Evolutionary conservation across 2,888 invertebrate species (phyloP), one percentile per base, ranked within the genome.

Genomic region (Eustalomyia histrio): DNA sequence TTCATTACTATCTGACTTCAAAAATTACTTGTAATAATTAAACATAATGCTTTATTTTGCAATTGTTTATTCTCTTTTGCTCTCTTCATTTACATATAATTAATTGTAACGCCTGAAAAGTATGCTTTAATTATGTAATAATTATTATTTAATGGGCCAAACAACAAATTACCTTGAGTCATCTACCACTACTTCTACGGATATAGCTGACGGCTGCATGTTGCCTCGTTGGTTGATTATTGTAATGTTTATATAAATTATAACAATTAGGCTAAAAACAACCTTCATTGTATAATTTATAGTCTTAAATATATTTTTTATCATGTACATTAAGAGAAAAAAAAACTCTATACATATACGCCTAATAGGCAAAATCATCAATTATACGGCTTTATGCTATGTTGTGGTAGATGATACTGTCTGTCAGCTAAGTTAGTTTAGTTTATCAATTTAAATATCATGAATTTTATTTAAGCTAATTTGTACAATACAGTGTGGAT

Each of bases 101-200:
- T 61, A 18, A 21, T 21, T 61, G 18, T 47, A 60, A 39, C 35
- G 60, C 60, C 39, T 35, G 17, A 17, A 14, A 4, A 18, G 12
- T 39, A 60, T 18, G 18, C 60, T 9, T 39, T 39, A 60, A 39
- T 60, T 60, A 39, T 12, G 60, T 10, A 21, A 43, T 61, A 43
- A 61, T 61, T 21, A 47, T 24, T 18, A 17, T 18, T 39, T 61
- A 61, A 61, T 61, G n/a, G 47, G 14, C 43, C 61, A 47, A 21
- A 16, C 35, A 39, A 17, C 43, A 43, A 61, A 61, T 61, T 61
- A 61, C 47, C 60, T 39, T n/a, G 17, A 39, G 17, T 60, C 60
- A 39, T 0, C 6, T 39, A 18, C 29, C 24, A 12, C 39, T 14
- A 39, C 39, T 12, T 12, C 39, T 39, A 14, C 14, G n/a, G n/a